Conservation (phyloP, 1,140 invertebrate genomes). For the Nomia melanderi region DNA sequence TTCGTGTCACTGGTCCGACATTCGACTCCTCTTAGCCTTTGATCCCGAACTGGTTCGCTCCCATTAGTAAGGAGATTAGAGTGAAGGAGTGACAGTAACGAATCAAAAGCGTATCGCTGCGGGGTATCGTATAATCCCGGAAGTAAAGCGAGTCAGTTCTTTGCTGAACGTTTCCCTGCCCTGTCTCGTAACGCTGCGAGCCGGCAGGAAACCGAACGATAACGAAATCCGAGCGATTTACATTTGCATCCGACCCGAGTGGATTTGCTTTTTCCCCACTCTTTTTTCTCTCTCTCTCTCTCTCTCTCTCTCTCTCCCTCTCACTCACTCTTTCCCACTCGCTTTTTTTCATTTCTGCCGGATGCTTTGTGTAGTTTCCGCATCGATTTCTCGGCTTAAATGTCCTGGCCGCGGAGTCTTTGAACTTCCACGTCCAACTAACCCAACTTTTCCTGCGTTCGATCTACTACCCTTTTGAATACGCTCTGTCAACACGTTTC, state of each 20-base stretch:
- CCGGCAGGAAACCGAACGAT: background rate
- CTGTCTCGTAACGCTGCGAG: background rate
- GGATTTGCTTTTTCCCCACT: background rate
- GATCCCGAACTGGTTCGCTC: background rate
- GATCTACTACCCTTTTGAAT: no score
- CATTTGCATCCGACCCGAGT: background rate
- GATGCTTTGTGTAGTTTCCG: background rate
- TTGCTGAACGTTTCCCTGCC: constrained; percentile 8
- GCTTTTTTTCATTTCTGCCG: no score
- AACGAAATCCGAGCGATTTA: background rate
- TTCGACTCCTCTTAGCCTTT: background rate
- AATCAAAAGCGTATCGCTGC: constrained; percentile 15
- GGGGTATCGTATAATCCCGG: constrained; percentile 15
- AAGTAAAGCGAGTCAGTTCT: constrained; percentile 17
- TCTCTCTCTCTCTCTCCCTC: no score
- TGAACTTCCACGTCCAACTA: background rate
- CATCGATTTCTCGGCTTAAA: background rate
- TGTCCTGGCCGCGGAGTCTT: background rate
- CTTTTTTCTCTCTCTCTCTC: no score
- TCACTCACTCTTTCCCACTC: no score
- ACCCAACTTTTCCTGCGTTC: background rate
- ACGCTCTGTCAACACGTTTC: no score
- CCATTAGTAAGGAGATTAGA: background rate
- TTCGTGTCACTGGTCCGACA: background rate
- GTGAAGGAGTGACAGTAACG: constrained; percentile 12